A percentile compares a stretch with the other conserved stretches of the same genome.
Conservation (phyloP, 2,888 invertebrate genomes). For the Stenchaetothrips biformis region DNA sequence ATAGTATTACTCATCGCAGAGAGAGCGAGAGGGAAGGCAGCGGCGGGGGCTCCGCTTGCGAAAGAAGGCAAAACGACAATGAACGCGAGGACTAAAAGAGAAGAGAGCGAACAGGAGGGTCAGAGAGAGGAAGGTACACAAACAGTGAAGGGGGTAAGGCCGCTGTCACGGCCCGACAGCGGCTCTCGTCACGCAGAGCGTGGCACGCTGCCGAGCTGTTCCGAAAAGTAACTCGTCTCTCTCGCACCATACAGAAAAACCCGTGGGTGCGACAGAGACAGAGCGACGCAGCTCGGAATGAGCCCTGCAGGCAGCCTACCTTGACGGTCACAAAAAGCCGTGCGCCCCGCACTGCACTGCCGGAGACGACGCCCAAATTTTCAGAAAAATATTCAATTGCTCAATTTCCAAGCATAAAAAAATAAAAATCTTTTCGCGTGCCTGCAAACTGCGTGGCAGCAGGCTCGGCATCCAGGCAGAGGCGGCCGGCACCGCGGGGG, state of each 20-base stretch:
- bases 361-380: too few relatives aligned
- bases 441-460: not conserved
- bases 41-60: not conserved
- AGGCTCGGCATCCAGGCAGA: not conserved
- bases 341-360: too few relatives aligned
- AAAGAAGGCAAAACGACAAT: not conserved
- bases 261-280: too few relatives aligned
- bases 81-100: too few relatives aligned
- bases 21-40: not conserved
- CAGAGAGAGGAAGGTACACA: constrained; percentile 1
- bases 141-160: not conserved
- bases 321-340: too few relatives aligned
- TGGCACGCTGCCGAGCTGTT: too few relatives aligned
- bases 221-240: too few relatives aligned
- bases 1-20: constrained; percentile 19
- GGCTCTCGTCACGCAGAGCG: too few relatives aligned
- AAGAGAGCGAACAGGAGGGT: not conserved
- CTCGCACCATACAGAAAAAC: too few relatives aligned
- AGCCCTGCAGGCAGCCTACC: too few relatives aligned
- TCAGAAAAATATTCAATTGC: not conserved
- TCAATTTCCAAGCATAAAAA: not conserved
- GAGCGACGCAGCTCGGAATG: too few relatives aligned
- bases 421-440: not conserved
- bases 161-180: not conserved
- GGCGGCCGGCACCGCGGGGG: not conserved